phyloP scores from a whole-genome alignment of 2,797 vertebrate species.

The Acanthurus lineatus region DNA sequence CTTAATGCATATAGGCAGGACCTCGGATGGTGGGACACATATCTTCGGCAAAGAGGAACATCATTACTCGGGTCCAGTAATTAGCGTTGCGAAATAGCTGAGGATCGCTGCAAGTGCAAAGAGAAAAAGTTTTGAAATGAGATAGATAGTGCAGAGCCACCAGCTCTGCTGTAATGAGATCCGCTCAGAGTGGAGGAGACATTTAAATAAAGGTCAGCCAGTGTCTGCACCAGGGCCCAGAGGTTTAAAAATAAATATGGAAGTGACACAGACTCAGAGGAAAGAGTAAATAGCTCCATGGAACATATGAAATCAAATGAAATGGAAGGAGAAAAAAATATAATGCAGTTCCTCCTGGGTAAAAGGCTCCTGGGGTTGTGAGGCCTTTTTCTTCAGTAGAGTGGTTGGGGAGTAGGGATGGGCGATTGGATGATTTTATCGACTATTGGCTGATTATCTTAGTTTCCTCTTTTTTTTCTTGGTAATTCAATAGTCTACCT shows the following conservation, averaged over 20 bases:
- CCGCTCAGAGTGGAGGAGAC: conserved; percentile 84
- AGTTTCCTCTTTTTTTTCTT: too few species aligned
- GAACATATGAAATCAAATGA: conserved; percentile 84
- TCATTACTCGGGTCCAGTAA: conserved; percentile 80
- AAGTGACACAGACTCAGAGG: conserved; percentile 81
- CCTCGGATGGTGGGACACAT: conserved; percentile 67
- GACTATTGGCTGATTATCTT: too few species aligned
- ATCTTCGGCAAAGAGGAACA: conserved; percentile 71
- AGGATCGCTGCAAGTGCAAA: conserved; percentile 75
- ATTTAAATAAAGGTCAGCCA: conserved; percentile 90
- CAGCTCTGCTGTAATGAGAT: conserved; percentile 87
- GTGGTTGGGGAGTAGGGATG: conserved; percentile 27
- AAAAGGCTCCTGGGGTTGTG: conserved; percentile 55
- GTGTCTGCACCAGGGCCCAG: conserved; percentile 82
- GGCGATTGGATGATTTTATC: too few species aligned
- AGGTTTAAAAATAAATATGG: conserved; percentile 88
- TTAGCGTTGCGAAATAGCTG: conserved; percentile 75
- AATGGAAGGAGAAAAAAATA: conserved; percentile 81
- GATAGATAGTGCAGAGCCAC: conserved; percentile 80
- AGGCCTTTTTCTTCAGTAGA: conserved; percentile 60
- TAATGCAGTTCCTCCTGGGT: conserved; percentile 73
- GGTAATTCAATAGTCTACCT: too few species aligned
- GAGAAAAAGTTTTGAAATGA: conserved; percentile 77
- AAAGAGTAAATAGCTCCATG: conserved; percentile 83
- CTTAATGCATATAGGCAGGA: conserved; percentile 66